Base-by-base conservation (phyloP, 2,797 vertebrate species). In the Falco peregrinus region DNA sequence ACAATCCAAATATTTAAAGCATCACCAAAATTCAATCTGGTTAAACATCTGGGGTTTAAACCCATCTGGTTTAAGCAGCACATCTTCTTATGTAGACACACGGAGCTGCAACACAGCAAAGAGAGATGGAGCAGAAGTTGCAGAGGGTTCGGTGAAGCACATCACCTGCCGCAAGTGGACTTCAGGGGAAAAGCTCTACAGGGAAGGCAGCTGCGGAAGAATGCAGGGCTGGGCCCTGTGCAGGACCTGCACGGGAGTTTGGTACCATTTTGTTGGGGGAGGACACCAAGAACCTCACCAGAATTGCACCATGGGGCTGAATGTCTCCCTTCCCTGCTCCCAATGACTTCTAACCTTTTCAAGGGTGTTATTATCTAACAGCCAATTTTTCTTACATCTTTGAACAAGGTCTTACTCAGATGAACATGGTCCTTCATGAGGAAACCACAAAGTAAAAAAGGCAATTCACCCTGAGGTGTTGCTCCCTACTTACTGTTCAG, bases 151-250 rank as follows among this genome's bases (percentile, higher is more conserved):
- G 5, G 18, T 54, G 54, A 59, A 73, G 20, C 37, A n/a, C 33
- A 5, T 16, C 0, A 1, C 18, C 13, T 3, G 8, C 4, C 1
- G 1, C 39, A 26, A 41, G 26, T 56, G 39, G 48, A 21, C 19
- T 26, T 87, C 24, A 16, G 43, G 9, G 45, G 10, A 22, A 54
- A 45, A 65, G 12, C 56, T 82, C 31, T 57, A 17, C 16, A 8
- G 54, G 37, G 47, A 71, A 78, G 16, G 61, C 17, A 90, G 35
- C 29, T 69, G 26, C 22, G 75, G 73, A 33, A 56, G 50, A 43
- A 39, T 0, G 11, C 11, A 10, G 64, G 54, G 16, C 15, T 19
- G 15, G 51, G 56, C 43, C 10, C 33, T 13, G 5, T 3, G 2
- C 7, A 47, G 60, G 24, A 25, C 15, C 41, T 14, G 15, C 29